Base-by-base conservation (phyloP, 2,113 vertebrate genomes). In the Callospermophilus lateralis region DNA sequence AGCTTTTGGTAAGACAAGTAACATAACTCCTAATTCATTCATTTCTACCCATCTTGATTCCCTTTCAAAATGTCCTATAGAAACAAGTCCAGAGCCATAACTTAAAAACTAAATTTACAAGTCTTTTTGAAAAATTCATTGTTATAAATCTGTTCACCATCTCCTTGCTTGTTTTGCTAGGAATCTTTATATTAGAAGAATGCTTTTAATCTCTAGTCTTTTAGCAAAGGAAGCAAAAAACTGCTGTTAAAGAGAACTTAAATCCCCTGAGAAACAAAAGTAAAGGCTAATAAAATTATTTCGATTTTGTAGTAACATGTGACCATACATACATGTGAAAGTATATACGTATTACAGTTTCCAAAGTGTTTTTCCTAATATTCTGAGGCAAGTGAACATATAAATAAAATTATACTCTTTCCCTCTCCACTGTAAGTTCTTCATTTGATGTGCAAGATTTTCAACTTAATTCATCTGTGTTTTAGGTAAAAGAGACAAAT, bases 1-100 rank as follows among this genome's bases (percentile, higher is more conserved):
- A 99, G 12, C 98, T 99, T 92, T 97, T 98, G 98, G 99, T 99
- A 99, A 97, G 97, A 98, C 76, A 93, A 97, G 53, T 85, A 83
- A 86, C 20, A 24, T 77, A 85, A 26, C 55, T 95, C 8, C 37
- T 90, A 76, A 72, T 84, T 85, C 42, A 67, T 22, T 91, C 48
- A 79, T 74, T 96, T 94, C 42, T 87, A 3, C 55, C 16, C 84
- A 30, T 84, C 24, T 81, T 93, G 79, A 79, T 90, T 94, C 83
- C 37, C 67, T 92, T 87, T 91, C 73, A 80, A 39, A 93, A 26
- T 92, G n/a, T 84, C 1, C n/a, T n/a, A 1, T 83, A 72, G 73
- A 91, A 84, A 45, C 32, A 94, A 95, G 78, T 48, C 9, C 63
- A 89, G 55, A 84, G 77, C 11, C 16, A 34, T 90, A 79, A 90